phyloP scores from a whole-genome alignment of 2,113 vertebrate genomes.

The Oreochromis aureus region DNA sequence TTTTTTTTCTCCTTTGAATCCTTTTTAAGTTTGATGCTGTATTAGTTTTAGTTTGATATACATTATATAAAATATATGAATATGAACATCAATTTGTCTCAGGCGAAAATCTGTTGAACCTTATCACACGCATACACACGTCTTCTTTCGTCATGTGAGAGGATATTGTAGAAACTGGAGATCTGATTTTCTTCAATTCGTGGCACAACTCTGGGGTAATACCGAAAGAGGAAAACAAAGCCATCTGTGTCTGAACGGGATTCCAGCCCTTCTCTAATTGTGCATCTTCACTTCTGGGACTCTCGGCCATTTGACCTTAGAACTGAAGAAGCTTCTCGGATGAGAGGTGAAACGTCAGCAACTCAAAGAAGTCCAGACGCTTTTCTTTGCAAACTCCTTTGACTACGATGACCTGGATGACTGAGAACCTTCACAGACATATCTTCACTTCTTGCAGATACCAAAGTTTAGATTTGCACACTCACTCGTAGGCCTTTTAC shows the following conservation, averaged over 20 bases:
- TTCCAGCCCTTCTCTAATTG: not conserved
- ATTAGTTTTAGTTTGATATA: slow-evolving; percentile 79
- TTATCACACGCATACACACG: not conserved
- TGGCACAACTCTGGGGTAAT: not conserved
- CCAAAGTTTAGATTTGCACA: not conserved
- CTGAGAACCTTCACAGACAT: too few relatives aligned
- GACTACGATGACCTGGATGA: too few relatives aligned
- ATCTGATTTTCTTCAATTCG: not conserved
- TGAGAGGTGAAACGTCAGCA: too few relatives aligned
- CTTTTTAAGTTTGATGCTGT: slow-evolving; percentile 77
- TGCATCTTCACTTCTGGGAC: not conserved
- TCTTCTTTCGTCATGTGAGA: not conserved
- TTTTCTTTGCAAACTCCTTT: too few relatives aligned
- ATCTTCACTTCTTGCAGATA: not conserved
- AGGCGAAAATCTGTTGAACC: slow-evolving; percentile 47
- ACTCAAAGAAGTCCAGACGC: too few relatives aligned
- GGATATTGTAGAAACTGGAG: not conserved
- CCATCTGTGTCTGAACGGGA: not conserved
- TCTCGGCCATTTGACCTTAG: too few relatives aligned
- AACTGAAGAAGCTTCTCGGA: too few relatives aligned
- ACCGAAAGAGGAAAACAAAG: not conserved
- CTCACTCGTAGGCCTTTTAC: not conserved
- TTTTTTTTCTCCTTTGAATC: slow-evolving; percentile 30
- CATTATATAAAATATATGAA: slow-evolving; percentile 76
- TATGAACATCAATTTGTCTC: slow-evolving; percentile 70